Conservation (phyloP, 2,113 vertebrate species). For the Bufo bufo region DNA sequence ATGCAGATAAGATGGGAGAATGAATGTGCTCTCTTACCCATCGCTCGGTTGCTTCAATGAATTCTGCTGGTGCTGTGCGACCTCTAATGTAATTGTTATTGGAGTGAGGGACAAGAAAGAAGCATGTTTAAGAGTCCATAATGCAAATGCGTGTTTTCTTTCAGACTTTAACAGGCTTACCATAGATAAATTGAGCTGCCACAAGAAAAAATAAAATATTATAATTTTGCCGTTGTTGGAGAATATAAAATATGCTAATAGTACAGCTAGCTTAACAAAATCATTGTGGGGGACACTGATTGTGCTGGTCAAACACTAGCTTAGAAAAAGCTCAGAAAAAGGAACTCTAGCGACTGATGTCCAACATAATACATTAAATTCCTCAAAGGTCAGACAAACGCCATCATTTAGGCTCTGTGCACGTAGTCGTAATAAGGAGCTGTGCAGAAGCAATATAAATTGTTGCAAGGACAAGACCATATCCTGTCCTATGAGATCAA, state of each 20-base stretch:
- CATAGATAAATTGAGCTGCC: not conserved
- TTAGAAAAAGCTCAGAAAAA: not conserved
- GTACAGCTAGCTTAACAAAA: not conserved
- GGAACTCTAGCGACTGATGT: not conserved
- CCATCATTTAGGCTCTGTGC: not conserved
- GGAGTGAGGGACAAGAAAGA: constrained; percentile 38
- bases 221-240: not conserved
- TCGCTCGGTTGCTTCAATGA: constrained; percentile 38
- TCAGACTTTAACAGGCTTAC: constrained; percentile 22
- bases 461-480: not conserved
- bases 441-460: not conserved
- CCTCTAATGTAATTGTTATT: constrained; percentile 50
- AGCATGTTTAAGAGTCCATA: constrained; percentile 40
- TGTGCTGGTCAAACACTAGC: not conserved
- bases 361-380: not conserved
- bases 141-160: constrained; percentile 35
- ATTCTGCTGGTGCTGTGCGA: constrained; percentile 48
- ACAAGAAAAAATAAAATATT: not conserved
- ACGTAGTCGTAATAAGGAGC: not conserved
- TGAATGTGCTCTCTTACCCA: constrained; percentile 42
- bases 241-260: not conserved
- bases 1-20: constrained; percentile 46
- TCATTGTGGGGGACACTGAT: not conserved
- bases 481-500: not conserved
- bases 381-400: not conserved